Evolutionary conservation across 2,113 vertebrate genomes (phyloP).

Genomic region (Neopipo cinnamomea): DNA sequence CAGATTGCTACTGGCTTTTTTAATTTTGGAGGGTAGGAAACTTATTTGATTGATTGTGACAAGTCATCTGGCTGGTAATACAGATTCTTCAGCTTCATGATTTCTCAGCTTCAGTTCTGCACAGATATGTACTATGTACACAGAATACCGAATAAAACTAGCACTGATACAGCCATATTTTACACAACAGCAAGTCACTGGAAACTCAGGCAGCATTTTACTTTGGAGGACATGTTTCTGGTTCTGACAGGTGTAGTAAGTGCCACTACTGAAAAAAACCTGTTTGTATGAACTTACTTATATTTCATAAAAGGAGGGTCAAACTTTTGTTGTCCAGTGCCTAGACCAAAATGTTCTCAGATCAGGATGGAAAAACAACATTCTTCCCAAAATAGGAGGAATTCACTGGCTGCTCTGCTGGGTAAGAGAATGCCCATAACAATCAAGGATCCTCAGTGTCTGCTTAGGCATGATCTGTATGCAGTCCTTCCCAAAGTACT

Average conservation of each 20-base stretch:
- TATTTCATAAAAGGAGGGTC: neutral
- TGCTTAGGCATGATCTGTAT: neutral
- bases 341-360: slow-evolving; percentile 36
- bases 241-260: neutral
- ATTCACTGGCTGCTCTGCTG: neutral
- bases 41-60: neutral
- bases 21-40: neutral
- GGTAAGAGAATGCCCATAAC: neutral
- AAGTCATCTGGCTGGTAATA: neutral
- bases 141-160: neutral
- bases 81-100: neutral
- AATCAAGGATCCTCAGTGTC: neutral
- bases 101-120: neutral
- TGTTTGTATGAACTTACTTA: neutral
- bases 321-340: neutral
- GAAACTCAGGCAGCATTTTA: neutral
- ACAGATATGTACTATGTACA: neutral
- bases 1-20: neutral
- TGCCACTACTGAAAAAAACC: neutral
- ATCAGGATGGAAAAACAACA: slow-evolving; percentile 7
- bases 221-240: neutral
- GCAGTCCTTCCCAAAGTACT: neutral
- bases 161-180: neutral
- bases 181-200: neutral
- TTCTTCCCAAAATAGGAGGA: slow-evolving; percentile 28